These are phyloP conservation scores for Brachymystax lenok DNA, from an alignment of 2,797 vertebrate genomes.

Conservation along the genomic window DNA sequence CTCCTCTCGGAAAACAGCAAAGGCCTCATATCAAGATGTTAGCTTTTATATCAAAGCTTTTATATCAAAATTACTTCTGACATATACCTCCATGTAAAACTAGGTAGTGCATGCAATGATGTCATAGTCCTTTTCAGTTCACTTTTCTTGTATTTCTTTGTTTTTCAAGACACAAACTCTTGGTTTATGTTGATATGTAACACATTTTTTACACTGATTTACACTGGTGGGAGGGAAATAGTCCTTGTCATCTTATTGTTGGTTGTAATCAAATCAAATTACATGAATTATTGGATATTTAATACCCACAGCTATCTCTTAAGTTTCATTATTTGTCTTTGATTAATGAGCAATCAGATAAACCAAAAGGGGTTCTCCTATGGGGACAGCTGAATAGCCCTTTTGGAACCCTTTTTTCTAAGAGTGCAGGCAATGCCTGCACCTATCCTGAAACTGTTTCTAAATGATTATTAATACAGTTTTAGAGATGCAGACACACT, in stretches of 20 bases:
- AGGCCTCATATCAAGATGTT: slow-evolving; percentile 16
- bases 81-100: too few relatives aligned
- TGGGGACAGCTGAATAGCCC: too few relatives aligned
- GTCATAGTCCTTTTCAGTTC: slow-evolving; percentile 3
- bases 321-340: neutral
- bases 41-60: slow-evolving; percentile 1
- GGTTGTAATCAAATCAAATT: neutral
- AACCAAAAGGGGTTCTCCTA: neutral
- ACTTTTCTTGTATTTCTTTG: slow-evolving; percentile 7
- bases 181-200: neutral
- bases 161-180: neutral
- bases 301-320: neutral
- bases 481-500: slow-evolving; percentile 7
- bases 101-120: too few relatives aligned
- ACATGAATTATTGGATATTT: neutral
- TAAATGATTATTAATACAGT: neutral
- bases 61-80: neutral
- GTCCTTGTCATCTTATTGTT: neutral
- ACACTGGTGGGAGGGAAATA: neutral
- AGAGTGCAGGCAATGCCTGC: too few relatives aligned
- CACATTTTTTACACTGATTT: neutral
- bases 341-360: neutral
- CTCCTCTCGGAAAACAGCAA: slow-evolving; percentile 3
- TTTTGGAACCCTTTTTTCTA: too few relatives aligned
- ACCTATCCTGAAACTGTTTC: neutral